Conservation (phyloP, 2,888 invertebrate species). For the Tipula confusa region DNA sequence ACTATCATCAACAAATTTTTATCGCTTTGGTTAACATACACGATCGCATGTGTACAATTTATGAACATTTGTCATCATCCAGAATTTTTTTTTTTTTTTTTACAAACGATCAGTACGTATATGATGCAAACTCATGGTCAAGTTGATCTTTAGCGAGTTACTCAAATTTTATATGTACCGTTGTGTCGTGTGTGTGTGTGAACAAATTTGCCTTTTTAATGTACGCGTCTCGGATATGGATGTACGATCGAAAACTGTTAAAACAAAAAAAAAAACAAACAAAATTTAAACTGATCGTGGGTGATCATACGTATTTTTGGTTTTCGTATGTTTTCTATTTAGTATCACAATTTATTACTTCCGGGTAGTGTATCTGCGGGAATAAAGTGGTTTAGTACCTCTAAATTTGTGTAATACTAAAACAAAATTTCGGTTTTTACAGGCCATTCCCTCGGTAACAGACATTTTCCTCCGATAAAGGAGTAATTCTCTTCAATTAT, state of each 20-base stretch:
- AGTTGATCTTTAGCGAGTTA: not conserved
- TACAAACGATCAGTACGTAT: not conserved
- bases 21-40: not conserved
- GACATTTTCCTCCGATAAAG: too few relatives aligned
- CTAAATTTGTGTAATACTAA: too few relatives aligned
- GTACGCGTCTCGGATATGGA: not conserved
- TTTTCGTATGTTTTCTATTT: not conserved
- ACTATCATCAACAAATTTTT: not conserved
- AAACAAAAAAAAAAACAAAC: not conserved
- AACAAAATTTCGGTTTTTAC: too few relatives aligned
- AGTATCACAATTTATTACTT: not conserved
- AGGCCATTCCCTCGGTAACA: too few relatives aligned
- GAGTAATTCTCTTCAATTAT: too few relatives aligned
- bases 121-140: conserved; percentile 5
- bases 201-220: not conserved
- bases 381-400: not conserved
- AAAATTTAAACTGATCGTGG: not conserved
- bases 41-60: not conserved
- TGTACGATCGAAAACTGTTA: not conserved
- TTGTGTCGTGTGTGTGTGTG: not conserved
- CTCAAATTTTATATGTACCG: not conserved
- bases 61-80: not conserved
- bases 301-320: not conserved
- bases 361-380: not conserved
- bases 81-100: not conserved